Base-by-base conservation (phyloP, 2,113 vertebrate genomes). In the Phodopus roborovskii region DNA sequence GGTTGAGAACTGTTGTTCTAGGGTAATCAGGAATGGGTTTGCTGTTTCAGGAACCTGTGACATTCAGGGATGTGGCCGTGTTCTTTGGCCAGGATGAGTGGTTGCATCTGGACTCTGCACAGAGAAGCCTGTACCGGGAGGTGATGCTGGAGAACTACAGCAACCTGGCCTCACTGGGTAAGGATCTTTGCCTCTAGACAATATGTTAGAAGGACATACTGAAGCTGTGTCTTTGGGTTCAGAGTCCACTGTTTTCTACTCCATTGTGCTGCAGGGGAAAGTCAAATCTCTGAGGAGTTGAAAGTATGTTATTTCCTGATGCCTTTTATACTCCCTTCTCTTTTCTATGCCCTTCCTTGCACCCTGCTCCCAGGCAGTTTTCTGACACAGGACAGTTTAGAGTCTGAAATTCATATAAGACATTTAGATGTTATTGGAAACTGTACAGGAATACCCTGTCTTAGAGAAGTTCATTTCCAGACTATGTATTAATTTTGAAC, bases 131-230 rank as follows among this genome's bases (percentile, higher is more conserved):
- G 86, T 98, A 98, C 87, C 78, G 75, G 58, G 97, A 98, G 73
- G 97, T 98, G 94, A 98, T 98, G 97, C 88, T 97, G 58, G 97
- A 98, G 84, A 98, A 97, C 81, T 97, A 96, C 50, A 87, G 96
- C 86, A 93, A 92, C 89, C 94, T 98, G 19, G 74, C 95, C 39
- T 97, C 94, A 0, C 75, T 98, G 62, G 97, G 98, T 60, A 60
- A 60, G 19, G 58, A 17, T 19, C 4, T 36, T 58, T 62, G 58
- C 62, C 20, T 22, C 0, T 70, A 4, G 60, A 30, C 42, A 48
- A n/a, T 39, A 11, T 36, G 30, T 16, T 16, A 1, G 0, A 33
- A 7, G 8, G 28, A 7, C 4, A 30, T 7, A 45, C 36, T 36
- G 39, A 26, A 39, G 53, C 3, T 22, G 3, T 39, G 6, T 68